phyloP scores from a whole-genome alignment of 2,797 vertebrate species.

The Tapera naevia region DNA sequence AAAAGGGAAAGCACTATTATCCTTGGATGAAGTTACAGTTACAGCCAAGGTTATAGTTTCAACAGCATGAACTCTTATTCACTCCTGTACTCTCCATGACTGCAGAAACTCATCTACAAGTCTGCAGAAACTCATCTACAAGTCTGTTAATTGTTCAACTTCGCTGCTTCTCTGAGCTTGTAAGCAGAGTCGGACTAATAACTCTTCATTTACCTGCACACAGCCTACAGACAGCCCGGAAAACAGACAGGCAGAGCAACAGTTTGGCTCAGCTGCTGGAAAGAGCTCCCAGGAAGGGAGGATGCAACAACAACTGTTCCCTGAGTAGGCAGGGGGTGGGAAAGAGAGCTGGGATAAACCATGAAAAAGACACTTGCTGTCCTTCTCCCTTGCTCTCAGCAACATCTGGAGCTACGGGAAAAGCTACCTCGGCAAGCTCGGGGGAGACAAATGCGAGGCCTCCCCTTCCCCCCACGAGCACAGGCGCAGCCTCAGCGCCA shows the following conservation, averaged over 20 bases:
- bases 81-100: not conserved
- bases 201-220: not conserved
- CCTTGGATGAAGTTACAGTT: not conserved
- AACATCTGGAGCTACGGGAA: not conserved
- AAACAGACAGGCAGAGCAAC: not conserved
- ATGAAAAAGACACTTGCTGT: not conserved
- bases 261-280: not conserved
- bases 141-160: not conserved
- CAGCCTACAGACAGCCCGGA: not conserved
- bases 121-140: not conserved
- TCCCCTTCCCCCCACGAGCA: not conserved
- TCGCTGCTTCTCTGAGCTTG: not conserved
- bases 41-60: not conserved
- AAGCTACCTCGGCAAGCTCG: not conserved
- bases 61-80: not conserved
- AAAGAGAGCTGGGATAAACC: not conserved
- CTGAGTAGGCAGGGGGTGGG: not conserved
- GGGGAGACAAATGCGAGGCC: not conserved
- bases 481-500: not conserved
- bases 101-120: not conserved
- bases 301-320: not conserved
- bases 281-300: not conserved
- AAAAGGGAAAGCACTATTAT: not conserved
- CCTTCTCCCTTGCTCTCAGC: not conserved
- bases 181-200: rapidly evolving